These are phyloP conservation scores for Norana najaformis DNA, from an alignment of 2,888 invertebrate species.

Conservation along the genomic window DNA sequence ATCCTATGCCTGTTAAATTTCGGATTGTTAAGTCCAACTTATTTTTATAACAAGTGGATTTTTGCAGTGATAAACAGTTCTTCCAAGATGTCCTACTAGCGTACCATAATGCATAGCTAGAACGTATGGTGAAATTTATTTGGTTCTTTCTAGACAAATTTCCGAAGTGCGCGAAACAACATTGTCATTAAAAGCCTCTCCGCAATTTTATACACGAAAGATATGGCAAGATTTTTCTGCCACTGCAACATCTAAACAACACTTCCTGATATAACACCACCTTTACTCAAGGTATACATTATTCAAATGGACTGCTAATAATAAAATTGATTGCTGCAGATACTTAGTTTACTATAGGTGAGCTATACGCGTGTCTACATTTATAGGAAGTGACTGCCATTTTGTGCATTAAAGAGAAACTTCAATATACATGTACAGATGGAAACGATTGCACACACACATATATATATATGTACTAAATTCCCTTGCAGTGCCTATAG, in stretches of 20 bases:
- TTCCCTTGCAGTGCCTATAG: no score
- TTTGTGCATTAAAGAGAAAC: neutral
- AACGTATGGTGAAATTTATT: neutral
- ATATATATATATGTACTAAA: no score
- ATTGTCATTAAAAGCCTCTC: neutral
- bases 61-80: no score
- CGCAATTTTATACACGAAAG: neutral
- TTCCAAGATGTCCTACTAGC: neutral
- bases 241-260: neutral
- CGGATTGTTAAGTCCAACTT: no score
- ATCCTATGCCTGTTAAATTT: no score
- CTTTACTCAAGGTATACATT: neutral
- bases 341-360: neutral
- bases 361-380: neutral
- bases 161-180: neutral
- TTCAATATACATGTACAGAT: no score
- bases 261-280: neutral
- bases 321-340: neutral
- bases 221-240: neutral
- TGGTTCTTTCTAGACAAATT: neutral
- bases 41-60: no score
- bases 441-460: no score
- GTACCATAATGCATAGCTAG: neutral
- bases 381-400: neutral
- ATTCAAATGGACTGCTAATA: no score